phyloP scores from a whole-genome alignment of 2,797 vertebrate species.

The Vireo griseus region DNA sequence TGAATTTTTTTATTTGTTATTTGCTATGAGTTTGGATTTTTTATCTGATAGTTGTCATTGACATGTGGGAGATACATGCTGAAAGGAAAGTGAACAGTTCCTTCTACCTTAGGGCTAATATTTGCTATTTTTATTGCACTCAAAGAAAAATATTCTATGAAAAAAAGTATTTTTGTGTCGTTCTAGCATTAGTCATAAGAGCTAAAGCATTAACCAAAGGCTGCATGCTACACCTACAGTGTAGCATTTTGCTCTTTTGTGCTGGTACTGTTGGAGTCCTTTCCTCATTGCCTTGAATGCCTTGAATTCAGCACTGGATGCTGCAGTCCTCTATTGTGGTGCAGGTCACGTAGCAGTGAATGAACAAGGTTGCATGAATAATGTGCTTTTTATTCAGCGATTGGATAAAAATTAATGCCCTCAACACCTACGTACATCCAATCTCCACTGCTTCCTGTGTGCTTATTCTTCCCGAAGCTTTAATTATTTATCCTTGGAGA shows the following conservation, averaged over 20 bases:
- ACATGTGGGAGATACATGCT: neutral
- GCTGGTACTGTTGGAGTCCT: conserved; percentile 20
- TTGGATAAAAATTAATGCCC: conserved; percentile 77
- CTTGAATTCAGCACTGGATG: conserved; percentile 52
- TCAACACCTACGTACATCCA: conserved; percentile 74
- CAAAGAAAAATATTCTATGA: neutral
- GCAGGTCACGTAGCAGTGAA: conserved; percentile 77
- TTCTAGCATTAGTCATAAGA: neutral
- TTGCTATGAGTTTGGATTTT: neutral
- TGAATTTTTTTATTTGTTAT: neutral
- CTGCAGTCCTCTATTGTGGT: conserved; percentile 73
- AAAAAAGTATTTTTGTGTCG: neutral
- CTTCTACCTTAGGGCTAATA: neutral
- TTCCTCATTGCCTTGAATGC: conserved; percentile 31
- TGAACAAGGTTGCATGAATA: conserved; percentile 77
- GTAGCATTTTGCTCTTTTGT: conserved; percentile 33
- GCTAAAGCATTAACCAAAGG: neutral
- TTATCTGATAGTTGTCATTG: neutral
- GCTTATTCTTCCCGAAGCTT: conserved; percentile 76
- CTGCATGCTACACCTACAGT: neutral
- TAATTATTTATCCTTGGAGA: conserved; percentile 79
- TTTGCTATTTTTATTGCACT: neutral
- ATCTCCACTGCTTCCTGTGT: conserved; percentile 72
- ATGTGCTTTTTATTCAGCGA: conserved; percentile 74
- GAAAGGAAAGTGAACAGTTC: neutral